Evolutionary conservation across 2,888 invertebrate species (phyloP).

Genomic region (Myopa tessellatipennis): DNA sequence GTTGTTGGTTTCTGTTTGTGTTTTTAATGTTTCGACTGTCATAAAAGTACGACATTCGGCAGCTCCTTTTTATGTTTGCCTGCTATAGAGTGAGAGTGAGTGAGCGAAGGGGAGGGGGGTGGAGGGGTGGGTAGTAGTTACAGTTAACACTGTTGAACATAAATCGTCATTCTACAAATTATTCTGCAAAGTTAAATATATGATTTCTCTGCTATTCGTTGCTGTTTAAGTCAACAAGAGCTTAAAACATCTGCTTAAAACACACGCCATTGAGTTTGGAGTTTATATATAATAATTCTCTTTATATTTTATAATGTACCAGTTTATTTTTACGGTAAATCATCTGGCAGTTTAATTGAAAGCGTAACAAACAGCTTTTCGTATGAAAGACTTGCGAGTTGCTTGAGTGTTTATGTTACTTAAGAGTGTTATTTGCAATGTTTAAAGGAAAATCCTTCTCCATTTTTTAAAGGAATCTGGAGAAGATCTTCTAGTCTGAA

Average conservation of each 20-base stretch:
- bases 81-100: no score
- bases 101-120: neutral
- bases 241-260: neutral
- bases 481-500: no score
- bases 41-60: constrained; percentile 25
- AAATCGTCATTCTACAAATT: constrained; percentile 34
- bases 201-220: no score
- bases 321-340: constrained; percentile 51
- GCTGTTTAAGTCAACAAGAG: neutral
- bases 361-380: constrained; percentile 41
- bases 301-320: constrained; percentile 45
- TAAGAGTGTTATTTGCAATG: no score
- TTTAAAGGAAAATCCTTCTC: no score
- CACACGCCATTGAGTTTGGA: neutral
- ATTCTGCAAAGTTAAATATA: no score
- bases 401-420: no score
- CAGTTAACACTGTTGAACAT: constrained; percentile 22
- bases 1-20: constrained; percentile 21
- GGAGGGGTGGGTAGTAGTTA: neutral
- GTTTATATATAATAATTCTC: constrained; percentile 5
- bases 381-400: neutral
- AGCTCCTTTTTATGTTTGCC: neutral
- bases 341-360: constrained; percentile 50
- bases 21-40: constrained; percentile 27
- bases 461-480: no score